Conservation (phyloP, 2,888 invertebrate genomes). For the Drosophila prostipennis region DNA sequence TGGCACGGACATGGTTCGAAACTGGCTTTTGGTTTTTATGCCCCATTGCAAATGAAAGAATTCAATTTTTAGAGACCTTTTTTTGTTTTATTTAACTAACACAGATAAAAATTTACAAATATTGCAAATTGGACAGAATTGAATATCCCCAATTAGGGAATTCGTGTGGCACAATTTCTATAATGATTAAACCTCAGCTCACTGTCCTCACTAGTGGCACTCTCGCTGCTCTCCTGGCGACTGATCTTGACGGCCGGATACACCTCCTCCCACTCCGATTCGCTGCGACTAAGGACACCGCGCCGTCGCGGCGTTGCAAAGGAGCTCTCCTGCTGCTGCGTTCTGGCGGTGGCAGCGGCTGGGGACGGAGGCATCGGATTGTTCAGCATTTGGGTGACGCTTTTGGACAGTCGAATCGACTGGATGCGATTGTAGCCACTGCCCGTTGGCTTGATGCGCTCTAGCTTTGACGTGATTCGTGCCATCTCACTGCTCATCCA, state of each 20-base stretch:
- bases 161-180: conserved; percentile 81
- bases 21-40: too few species aligned
- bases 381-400: conserved; percentile 82
- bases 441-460: conserved; percentile 80
- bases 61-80: background rate
- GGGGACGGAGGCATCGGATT: conserved; percentile 73
- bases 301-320: conserved; percentile 51
- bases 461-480: conserved; percentile 75
- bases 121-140: conserved; percentile 11
- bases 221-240: conserved; percentile 58
- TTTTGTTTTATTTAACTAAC: conserved; percentile 29
- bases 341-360: conserved; percentile 3
- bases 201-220: conserved; percentile 52
- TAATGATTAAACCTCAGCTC: conserved; percentile 73
- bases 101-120: conserved; percentile 24
- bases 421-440: conserved; percentile 83
- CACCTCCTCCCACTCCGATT: conserved; percentile 80
- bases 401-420: conserved; percentile 80
- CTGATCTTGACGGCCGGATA: conserved; percentile 72
- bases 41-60: too few species aligned
- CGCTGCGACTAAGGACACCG: conserved; percentile 75
- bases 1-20: too few species aligned
- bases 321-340: conserved; percentile 39
- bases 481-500: conserved; percentile 82
- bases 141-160: conserved; percentile 54